Evolutionary conservation across 2,888 invertebrate genomes (phyloP), one percentile per base, ranked within the genome.

Genomic region (Yponomeuta sedellus): DNA sequence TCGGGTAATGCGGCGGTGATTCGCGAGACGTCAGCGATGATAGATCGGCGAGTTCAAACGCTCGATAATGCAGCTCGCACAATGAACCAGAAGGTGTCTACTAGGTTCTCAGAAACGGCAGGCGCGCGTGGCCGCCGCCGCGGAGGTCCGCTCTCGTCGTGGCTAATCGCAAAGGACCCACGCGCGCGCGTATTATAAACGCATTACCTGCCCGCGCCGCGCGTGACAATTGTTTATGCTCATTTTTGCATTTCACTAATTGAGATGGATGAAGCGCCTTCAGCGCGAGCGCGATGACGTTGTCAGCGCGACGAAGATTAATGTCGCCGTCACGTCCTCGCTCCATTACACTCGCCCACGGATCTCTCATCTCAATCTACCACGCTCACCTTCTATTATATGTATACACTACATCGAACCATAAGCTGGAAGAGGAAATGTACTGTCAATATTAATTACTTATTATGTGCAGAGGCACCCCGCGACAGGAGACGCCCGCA

Each of bases 201-300:
- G n/a, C 69, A 63, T 67, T 61, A 66, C 57, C 25, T 34, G 34
- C 6, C 34, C 34, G 44, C 44, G 34, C 22, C 25, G 16, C 52
- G 40, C 66, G 61, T 57, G 61, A 66, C 62, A 61, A 79, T 79
- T 78, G 78, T 78, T 78, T 77, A 78, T 75, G 80, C 76, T 73
- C 74, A 81, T 81, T 77, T 76, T 74, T 73, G 72, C 73, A 80
- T 82, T 80, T 79, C 73, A 81, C 81, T 82, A 78, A 81, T 82
- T 76, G 76, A 77, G 77, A 80, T 77, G 71, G 75, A 77, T 77
- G 73, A 68, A 39, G 58, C 64, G 40, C 56, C 28, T n/a, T n/a
- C 64, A 20, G 34, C 44, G 44, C 44, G 16, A 52, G 44, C 44
- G 44, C 12, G 44, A 16, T 52, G 44, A 52, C 44, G 44, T 10